A percentile compares a stretch with the other conserved stretches of the same genome.
These are phyloP conservation scores for Cydia fagiglandana DNA, from an alignment of 1,140 invertebrate genomes.

Conservation along the genomic window DNA sequence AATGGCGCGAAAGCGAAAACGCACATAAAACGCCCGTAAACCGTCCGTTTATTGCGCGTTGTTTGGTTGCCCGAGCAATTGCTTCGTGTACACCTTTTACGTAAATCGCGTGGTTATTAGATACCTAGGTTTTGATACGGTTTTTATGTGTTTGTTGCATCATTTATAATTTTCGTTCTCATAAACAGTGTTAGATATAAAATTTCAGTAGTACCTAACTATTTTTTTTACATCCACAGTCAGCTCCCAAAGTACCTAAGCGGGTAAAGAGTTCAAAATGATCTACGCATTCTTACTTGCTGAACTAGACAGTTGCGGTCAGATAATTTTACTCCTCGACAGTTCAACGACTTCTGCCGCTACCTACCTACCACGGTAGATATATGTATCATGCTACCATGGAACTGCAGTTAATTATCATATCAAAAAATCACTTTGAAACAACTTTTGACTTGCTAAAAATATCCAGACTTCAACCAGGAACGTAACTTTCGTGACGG, in stretches of 20 bases:
- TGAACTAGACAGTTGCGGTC: too few species aligned
- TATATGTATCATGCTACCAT: too few species aligned
- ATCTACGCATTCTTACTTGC: too few species aligned
- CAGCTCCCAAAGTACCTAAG: too few species aligned
- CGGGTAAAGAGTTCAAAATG: too few species aligned
- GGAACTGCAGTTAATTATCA: too few species aligned
- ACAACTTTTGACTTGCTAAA: not conserved
- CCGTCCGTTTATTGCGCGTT: conserved; percentile 63
- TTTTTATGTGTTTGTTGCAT: conserved; percentile 40
- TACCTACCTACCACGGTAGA: too few species aligned
- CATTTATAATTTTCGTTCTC: not conserved
- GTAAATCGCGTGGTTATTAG: conserved; percentile 40
- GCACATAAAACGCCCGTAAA: conserved; percentile 64
- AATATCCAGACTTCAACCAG: not conserved
- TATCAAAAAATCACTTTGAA: too few species aligned
- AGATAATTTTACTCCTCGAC: too few species aligned
- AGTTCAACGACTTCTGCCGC: too few species aligned
- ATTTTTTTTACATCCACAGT: too few species aligned
- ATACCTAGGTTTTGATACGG: conserved; percentile 38
- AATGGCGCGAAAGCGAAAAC: conserved; percentile 77
- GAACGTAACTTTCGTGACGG: not conserved
- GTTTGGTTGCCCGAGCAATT: conserved; percentile 59
- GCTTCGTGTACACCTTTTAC: conserved; percentile 47
- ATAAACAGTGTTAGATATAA: not conserved
- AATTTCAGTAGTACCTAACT: too few species aligned